Base-by-base conservation (phyloP, 1,140 invertebrate genomes). In the Melitaea cinxia region DNA sequence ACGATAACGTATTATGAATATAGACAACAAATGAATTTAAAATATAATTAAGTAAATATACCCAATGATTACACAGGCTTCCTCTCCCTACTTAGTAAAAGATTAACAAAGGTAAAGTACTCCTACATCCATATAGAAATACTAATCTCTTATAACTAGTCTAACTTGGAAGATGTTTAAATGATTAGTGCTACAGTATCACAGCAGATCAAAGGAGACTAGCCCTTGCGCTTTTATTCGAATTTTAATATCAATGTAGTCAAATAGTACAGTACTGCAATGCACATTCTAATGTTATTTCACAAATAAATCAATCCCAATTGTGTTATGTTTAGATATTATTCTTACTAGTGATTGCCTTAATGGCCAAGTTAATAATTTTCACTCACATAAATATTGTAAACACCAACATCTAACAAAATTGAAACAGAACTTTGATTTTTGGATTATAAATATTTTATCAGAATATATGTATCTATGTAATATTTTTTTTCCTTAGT, bases 151-250 rank as follows among this genome's bases (percentile, higher is more conserved):
- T 90, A 89, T 23, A 82, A 87, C 80, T 88, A 89, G 73, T 59
- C 71, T 85, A 86, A 88, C 78, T 76, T 88, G 82, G 83, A 87
- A 88, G 85, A 82, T 88, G 83, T 84, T 78, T 68, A 64, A 80
- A 70, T 78, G 75, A 76, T 83, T 72, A 84, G 84, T 84, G 78
- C 82, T 86, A 88, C 73, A 85, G 78, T 90, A 88, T 90, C 85
- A 88, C 88, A 88, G 81, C 85, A 86, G 83, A 80, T 78, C 80
- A 76, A 74, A 70, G 77, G 79, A 79, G 74, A 76, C 78, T 65
- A 75, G 75, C 73, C 60, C 65, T 65, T 74, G 65, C 70, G 54
- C 63, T 57, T 64, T 55, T 37, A 67, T 47, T 56, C 37, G 24
- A 61, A 50, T 56, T 37, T 37, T 33, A 33, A 33, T 10, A 33